Conservation (phyloP, 2,888 invertebrate genomes). For the Pelosia muscerda region DNA sequence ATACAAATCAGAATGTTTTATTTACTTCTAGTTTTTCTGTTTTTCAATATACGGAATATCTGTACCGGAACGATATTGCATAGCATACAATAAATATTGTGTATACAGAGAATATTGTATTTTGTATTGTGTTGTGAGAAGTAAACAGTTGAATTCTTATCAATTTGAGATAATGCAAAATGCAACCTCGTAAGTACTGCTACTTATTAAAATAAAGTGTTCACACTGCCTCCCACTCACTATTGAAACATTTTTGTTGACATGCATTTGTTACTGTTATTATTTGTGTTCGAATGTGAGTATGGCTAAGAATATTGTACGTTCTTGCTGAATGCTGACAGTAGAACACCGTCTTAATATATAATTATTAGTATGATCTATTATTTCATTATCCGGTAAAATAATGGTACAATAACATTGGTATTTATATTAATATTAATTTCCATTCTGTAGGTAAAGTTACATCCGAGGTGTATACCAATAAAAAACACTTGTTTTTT, state of each 20-base stretch:
- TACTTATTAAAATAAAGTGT: background rate
- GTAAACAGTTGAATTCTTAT: background rate
- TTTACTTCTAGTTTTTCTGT: background rate
- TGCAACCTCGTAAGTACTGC: conserved; percentile 1
- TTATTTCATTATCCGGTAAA: background rate
- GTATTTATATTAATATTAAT: too few relatives aligned
- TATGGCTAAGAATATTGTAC: background rate
- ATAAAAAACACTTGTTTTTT: too few relatives aligned
- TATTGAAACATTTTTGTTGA: background rate
- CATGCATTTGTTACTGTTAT: conserved; percentile 1
- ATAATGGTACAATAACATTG: too few relatives aligned
- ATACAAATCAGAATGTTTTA: background rate
- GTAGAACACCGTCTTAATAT: background rate
- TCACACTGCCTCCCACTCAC: background rate
- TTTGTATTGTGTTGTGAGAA: background rate
- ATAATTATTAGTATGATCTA: background rate
- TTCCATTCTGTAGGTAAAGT: too few relatives aligned
- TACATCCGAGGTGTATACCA: too few relatives aligned
- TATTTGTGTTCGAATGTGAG: background rate
- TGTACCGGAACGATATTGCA: background rate
- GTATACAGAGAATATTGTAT: too few relatives aligned
- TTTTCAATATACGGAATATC: background rate
- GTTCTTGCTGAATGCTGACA: background rate
- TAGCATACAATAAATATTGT: too few relatives aligned
- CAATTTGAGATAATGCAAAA: background rate